These are phyloP conservation scores for Drepanosiphum platanoidis DNA, from an alignment of 2,888 invertebrate species.

Conservation along the genomic window DNA sequence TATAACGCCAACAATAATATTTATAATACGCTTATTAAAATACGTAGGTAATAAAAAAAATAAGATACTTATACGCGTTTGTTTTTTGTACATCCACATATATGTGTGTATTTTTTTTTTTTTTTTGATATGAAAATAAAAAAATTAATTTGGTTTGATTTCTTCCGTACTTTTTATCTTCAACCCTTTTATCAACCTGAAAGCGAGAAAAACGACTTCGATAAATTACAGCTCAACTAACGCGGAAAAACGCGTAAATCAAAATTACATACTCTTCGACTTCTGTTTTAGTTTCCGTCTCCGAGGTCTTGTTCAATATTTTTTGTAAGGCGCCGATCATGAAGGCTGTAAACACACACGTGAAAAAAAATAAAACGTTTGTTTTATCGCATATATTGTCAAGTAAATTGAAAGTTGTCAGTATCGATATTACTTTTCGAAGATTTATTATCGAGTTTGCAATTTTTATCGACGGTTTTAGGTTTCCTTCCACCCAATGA, in stretches of 20 bases:
- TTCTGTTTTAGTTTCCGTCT: neutral
- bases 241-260: neutral
- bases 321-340: slow-evolving; percentile 33
- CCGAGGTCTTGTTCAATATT: neutral
- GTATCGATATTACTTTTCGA: slow-evolving; percentile 5
- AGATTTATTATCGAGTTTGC: neutral
- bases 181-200: slow-evolving; percentile 37
- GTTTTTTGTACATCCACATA: neutral
- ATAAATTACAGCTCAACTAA: neutral
- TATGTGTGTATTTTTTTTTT: neutral
- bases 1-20: too few species aligned
- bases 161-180: neutral
- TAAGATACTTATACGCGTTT: neutral
- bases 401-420: neutral
- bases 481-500: neutral
- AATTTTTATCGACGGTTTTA: neutral
- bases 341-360: neutral
- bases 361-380: neutral
- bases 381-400: too few species aligned
- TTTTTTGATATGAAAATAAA: too few species aligned
- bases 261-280: slow-evolving; percentile 25
- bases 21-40: too few species aligned
- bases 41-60: neutral
- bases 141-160: neutral
- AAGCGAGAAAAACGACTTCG: slow-evolving; percentile 2